Conservation (phyloP, 2,113 vertebrate genomes). For the Aix galericulata region DNA sequence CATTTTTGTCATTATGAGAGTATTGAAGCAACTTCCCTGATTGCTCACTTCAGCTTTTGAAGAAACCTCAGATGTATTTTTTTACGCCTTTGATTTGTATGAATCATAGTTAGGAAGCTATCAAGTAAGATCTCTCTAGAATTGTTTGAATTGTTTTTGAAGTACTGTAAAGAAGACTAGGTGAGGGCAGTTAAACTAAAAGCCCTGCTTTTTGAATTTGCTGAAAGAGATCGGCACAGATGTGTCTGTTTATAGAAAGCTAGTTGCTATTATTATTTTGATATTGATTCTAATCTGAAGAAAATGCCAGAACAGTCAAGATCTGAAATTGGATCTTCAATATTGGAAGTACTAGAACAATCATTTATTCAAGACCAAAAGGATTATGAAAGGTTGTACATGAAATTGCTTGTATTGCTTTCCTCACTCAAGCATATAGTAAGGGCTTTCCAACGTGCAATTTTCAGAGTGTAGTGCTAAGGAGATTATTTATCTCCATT, state of each 20-base stretch:
- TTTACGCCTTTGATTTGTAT: constrained; percentile 14
- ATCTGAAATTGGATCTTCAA: background rate
- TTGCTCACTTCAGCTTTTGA: background rate
- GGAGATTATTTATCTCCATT: background rate
- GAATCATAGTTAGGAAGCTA: background rate
- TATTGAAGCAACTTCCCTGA: constrained; percentile 2
- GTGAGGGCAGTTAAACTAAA: background rate
- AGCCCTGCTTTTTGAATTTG: background rate
- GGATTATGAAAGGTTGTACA: background rate
- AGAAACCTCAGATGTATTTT: background rate
- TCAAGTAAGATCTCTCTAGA: background rate
- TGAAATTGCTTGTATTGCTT: background rate
- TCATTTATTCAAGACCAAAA: background rate
- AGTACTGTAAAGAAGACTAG: background rate
- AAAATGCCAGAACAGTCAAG: background rate
- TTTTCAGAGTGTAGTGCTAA: background rate
- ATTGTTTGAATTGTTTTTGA: background rate
- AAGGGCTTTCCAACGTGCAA: background rate
- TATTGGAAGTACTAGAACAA: background rate
- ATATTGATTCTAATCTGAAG: constrained; percentile 11
- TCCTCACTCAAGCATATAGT: background rate
- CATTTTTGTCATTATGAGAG: background rate
- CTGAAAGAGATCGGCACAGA: background rate
- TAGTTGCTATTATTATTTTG: background rate
- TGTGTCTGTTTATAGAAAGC: background rate